Conservation (phyloP, 2,888 invertebrate genomes). For the Coenonympha glycerion region DNA sequence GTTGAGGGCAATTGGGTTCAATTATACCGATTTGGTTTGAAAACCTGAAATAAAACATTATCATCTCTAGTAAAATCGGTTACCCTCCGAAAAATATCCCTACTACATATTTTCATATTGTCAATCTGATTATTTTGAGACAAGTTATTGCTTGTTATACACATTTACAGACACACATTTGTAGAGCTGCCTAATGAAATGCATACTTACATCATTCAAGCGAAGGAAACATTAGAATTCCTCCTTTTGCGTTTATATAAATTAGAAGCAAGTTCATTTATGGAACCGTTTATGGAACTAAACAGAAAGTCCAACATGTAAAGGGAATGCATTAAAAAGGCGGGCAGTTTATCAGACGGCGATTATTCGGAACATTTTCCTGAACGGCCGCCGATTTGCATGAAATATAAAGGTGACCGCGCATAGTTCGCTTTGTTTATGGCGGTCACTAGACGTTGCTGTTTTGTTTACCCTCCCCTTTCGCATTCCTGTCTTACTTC, state of each 20-base stretch:
- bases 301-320: slow-evolving; percentile 19
- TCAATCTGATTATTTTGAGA: too few relatives aligned
- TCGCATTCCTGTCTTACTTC: slow-evolving; percentile 67
- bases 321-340: slow-evolving; percentile 23
- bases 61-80: too few relatives aligned
- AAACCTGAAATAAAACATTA: too few relatives aligned
- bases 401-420: slow-evolving; percentile 75
- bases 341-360: slow-evolving; percentile 28
- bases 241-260: not conserved
- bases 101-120: too few relatives aligned
- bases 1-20: too few relatives aligned
- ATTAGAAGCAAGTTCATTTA: not conserved
- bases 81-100: too few relatives aligned
- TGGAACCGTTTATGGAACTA: not conserved
- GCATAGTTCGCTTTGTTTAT: slow-evolving; percentile 72
- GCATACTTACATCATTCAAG: not conserved
- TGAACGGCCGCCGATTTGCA: slow-evolving; percentile 55
- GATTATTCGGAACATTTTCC: slow-evolving; percentile 31
- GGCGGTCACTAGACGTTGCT: slow-evolving; percentile 54
- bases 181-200: not conserved
- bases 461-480: slow-evolving; percentile 54
- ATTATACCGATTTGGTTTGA: too few relatives aligned
- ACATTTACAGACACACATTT: too few relatives aligned
- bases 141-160: too few relatives aligned
- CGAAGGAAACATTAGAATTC: not conserved